Conservation (phyloP, 2,888 invertebrate genomes). For the Oxytorus armatus region DNA sequence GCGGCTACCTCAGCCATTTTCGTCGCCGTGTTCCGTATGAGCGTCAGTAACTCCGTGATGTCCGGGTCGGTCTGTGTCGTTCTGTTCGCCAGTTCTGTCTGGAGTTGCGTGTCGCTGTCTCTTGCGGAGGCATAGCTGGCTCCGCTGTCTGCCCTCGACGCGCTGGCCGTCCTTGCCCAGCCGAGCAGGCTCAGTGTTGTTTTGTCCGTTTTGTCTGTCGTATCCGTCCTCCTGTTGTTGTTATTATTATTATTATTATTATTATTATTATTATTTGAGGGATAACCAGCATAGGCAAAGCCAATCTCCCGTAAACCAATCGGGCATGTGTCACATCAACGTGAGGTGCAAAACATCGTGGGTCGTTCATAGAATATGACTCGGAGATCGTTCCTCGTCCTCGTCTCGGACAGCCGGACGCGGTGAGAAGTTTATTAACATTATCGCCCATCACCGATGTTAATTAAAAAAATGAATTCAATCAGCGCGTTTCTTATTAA, state of each 20-base stretch:
- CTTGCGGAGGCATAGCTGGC: no score
- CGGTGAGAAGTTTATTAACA: constrained; percentile 73
- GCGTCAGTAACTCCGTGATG: no score
- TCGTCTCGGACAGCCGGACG: constrained; percentile 70
- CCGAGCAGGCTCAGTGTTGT: background rate
- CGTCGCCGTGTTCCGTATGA: no score
- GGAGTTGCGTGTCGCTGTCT: no score
- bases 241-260: no score
- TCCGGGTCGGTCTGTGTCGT: no score
- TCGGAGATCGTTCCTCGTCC: constrained; percentile 77
- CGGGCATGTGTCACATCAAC: constrained; percentile 83
- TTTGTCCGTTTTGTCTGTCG: no score
- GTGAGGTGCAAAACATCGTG: constrained; percentile 82
- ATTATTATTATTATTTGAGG: no score
- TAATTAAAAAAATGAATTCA: background rate
- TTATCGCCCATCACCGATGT: constrained; percentile 31
- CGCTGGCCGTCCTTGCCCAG: constrained; percentile 73
- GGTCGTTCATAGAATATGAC: constrained; percentile 82
- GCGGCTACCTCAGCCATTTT: no score
- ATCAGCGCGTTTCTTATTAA: background rate
- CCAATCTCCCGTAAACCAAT: constrained; percentile 83
- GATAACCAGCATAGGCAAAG: constrained; percentile 80
- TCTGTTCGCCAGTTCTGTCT: no score
- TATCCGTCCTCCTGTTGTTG: no score
- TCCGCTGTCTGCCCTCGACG: no score